Conservation (phyloP, 2,888 invertebrate genomes). For the Plagiodera versicolora region DNA sequence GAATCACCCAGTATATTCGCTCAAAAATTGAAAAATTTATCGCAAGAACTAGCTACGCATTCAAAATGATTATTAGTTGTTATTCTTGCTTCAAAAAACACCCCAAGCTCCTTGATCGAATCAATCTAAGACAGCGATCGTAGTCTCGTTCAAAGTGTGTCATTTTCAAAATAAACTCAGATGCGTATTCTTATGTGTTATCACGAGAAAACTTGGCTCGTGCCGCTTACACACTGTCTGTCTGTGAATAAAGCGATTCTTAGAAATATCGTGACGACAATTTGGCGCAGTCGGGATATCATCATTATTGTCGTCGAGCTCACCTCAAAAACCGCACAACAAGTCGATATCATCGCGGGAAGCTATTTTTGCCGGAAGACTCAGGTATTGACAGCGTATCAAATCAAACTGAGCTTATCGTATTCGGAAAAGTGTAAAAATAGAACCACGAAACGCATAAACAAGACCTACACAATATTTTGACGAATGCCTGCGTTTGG, state of each 20-base stretch:
- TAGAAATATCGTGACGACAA: background rate
- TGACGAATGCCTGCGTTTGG: background rate
- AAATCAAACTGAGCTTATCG: background rate
- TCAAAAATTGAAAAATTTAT: too few relatives aligned
- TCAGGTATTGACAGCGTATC: constrained; percentile 6
- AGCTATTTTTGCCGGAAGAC: constrained; percentile 6
- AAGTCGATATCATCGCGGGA: background rate
- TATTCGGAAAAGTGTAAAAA: background rate
- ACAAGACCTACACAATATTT: background rate
- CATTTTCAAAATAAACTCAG: background rate
- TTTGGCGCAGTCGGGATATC: background rate
- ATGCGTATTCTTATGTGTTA: background rate
- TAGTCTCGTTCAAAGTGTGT: background rate
- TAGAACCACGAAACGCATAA: background rate
- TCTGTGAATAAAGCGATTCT: background rate
- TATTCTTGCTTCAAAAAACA: too few relatives aligned
- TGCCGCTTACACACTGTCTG: constrained; percentile 2
- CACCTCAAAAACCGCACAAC: background rate
- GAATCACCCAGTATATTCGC: too few relatives aligned
- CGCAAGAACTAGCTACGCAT: too few relatives aligned
- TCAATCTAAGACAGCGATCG: background rate
- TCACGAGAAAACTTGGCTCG: background rate
- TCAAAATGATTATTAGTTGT: too few relatives aligned
- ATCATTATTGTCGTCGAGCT: background rate
- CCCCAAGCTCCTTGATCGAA: too few relatives aligned